Evolutionary conservation across 2,113 vertebrate genomes (phyloP).

Genomic region (Dromaius novaehollandiae): DNA sequence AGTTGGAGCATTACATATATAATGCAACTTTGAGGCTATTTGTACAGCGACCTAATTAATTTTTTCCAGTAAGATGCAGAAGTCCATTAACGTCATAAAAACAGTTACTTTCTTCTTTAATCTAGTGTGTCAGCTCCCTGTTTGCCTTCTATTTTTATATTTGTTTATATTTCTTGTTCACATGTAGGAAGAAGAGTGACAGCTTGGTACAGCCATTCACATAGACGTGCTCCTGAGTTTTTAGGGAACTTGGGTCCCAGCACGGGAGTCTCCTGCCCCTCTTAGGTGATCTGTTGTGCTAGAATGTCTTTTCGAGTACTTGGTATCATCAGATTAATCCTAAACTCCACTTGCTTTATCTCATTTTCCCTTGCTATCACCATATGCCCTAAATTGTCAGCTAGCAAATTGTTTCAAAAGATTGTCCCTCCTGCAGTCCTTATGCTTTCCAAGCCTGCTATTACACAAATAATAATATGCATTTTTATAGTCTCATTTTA

Average conservation of each 20-base stretch:
- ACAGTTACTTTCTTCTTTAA: not conserved
- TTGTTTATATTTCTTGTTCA: accelerated
- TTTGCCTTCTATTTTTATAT: not conserved
- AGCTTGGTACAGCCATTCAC: accelerated
- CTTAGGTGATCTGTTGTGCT: accelerated
- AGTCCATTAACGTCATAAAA: not conserved
- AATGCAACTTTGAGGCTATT: not conserved
- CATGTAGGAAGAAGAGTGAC: too few relatives aligned
- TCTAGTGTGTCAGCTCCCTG: not conserved
- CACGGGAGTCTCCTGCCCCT: accelerated
- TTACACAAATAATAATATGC: not conserved
- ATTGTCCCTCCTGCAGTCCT: not conserved
- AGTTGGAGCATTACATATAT: not conserved
- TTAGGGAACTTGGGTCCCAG: accelerated
- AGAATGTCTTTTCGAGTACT: not conserved
- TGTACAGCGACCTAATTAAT: not conserved
- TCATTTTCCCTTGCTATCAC: not conserved
- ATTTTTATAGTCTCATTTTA: not conserved
- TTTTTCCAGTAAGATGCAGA: not conserved
- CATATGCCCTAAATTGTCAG: not conserved
- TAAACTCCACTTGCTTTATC: not conserved
- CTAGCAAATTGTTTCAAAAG: not conserved
- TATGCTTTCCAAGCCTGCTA: not conserved
- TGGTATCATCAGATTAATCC: not conserved
- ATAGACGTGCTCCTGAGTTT: accelerated